phyloP scores from a whole-genome alignment of 2,113 vertebrate species.

The Hippopotamus amphibius region DNA sequence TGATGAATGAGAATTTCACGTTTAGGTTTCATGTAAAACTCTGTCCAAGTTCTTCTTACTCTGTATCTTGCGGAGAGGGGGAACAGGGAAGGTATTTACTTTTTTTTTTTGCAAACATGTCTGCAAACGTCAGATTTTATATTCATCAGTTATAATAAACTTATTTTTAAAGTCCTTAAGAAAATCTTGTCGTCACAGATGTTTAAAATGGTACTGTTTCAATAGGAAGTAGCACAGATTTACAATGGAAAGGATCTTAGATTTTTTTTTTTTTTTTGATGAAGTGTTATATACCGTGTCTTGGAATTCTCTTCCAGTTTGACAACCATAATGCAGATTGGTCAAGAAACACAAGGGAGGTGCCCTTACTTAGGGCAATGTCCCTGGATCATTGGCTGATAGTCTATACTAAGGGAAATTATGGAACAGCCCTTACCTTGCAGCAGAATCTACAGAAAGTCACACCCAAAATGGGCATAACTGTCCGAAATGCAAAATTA shows the following conservation, averaged over 20 bases:
- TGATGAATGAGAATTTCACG: slow-evolving; percentile 64
- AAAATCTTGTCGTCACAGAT: not conserved
- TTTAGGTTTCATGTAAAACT: slow-evolving; percentile 66
- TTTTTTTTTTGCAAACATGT: slow-evolving; percentile 76
- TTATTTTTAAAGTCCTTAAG: slow-evolving; percentile 85
- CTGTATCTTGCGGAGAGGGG: slow-evolving; percentile 51
- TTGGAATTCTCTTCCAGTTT: slow-evolving; percentile 84
- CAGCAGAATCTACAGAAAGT: slow-evolving; percentile 87
- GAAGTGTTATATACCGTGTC: not conserved
- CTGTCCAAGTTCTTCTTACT: slow-evolving; percentile 66
- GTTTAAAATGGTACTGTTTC: not conserved
- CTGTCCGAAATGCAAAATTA: slow-evolving; percentile 84
- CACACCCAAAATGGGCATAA: slow-evolving; percentile 86
- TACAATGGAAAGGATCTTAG: not conserved
- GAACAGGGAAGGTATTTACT: slow-evolving; percentile 52
- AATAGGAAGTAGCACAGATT: not conserved
- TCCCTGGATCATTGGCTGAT: slow-evolving; percentile 90
- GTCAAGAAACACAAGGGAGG: slow-evolving; percentile 89
- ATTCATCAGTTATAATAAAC: slow-evolving; percentile 87
- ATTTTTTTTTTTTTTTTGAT: not conserved
- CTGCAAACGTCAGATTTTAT: slow-evolving; percentile 86
- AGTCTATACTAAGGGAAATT: slow-evolving; percentile 85
- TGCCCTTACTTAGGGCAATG: slow-evolving; percentile 83
- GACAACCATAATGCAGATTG: slow-evolving; percentile 90
- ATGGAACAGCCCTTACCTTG: slow-evolving; percentile 83